Evolutionary conservation across 2,113 vertebrate species (phyloP).

Genomic region (Miniopterus natalensis): DNA sequence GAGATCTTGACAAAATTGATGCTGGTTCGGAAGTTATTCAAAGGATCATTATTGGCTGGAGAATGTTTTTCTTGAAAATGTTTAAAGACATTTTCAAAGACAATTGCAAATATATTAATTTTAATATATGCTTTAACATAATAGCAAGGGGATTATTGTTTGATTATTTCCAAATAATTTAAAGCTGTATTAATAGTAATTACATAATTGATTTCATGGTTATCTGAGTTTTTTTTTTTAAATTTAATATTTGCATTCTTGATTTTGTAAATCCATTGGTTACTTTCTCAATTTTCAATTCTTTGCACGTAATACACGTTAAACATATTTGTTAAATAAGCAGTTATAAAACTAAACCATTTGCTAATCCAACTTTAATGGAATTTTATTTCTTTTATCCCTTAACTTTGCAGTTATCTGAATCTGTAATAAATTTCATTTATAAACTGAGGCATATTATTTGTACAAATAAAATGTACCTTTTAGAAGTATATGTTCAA

Average conservation of each 20-base stretch:
- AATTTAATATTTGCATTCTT: slow-evolving; percentile 4
- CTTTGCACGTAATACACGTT: background rate
- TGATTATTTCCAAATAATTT: slow-evolving; percentile 52
- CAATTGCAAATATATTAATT: slow-evolving; percentile 10
- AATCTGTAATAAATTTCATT: background rate
- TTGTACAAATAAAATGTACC: background rate
- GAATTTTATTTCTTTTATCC: slow-evolving; percentile 16
- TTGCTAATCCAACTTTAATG: slow-evolving; percentile 51
- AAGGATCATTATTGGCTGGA: slow-evolving; percentile 50
- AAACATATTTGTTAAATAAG: slow-evolving; percentile 42
- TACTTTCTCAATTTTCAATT: slow-evolving; percentile 33
- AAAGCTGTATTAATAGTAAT: background rate
- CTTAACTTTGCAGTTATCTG: background rate
- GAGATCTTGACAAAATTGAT: slow-evolving; percentile 66
- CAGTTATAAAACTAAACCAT: background rate
- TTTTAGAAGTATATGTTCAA: background rate
- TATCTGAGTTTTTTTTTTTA: slow-evolving; percentile 41
- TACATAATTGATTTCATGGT: background rate
- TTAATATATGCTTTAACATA: slow-evolving; percentile 17
- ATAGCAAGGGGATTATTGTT: background rate
- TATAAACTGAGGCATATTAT: background rate
- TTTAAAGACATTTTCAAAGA: slow-evolving; percentile 42
- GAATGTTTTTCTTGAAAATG: slow-evolving; percentile 40
- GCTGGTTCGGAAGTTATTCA: slow-evolving; percentile 60
- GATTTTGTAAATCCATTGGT: background rate